Percentiles rank a stretch among this genome's conserved stretches.
phyloP scores from a whole-genome alignment of 2,113 vertebrate genomes.

The Caranx ignobilis region DNA sequence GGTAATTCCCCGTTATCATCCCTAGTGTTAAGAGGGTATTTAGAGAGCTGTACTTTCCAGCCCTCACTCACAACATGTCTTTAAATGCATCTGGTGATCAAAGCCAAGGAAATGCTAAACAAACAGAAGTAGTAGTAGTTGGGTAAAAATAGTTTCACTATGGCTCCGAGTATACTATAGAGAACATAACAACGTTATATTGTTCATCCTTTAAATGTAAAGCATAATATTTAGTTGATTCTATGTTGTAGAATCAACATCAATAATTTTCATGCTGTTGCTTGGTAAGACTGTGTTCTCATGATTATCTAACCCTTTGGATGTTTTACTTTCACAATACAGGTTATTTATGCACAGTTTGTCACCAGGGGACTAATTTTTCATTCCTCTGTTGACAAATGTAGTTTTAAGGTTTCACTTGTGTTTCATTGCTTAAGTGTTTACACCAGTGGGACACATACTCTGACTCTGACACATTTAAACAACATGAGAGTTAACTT shows the following conservation, averaged over 20 bases:
- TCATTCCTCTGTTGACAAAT: not conserved
- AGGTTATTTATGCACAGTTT: not conserved
- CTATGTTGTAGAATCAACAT: no score
- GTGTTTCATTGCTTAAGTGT: not conserved
- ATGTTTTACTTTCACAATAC: slow-evolving; percentile 4
- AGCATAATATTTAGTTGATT: not conserved
- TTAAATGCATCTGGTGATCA: not conserved
- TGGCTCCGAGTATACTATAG: not conserved
- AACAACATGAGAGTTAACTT: not conserved
- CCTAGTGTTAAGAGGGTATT: slow-evolving; percentile 16
- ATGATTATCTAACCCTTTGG: not conserved
- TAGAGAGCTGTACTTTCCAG: slow-evolving; percentile 3
- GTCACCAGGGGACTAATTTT: not conserved
- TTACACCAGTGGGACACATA: slow-evolving; percentile 1
- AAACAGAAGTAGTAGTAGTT: not conserved
- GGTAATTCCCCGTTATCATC: slow-evolving; percentile 23
- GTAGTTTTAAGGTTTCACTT: not conserved
- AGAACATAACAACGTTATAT: not conserved
- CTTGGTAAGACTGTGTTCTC: not conserved
- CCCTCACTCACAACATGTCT: not conserved
- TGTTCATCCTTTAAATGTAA: not conserved
- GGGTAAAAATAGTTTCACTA: not conserved
- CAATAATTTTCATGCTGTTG: slow-evolving; percentile 3
- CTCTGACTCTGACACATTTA: slow-evolving; percentile 11
- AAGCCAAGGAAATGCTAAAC: slow-evolving; percentile 13